Evolutionary conservation across 2,797 vertebrate genomes (phyloP).

Genomic region (Rhinatrema bivittatum): DNA sequence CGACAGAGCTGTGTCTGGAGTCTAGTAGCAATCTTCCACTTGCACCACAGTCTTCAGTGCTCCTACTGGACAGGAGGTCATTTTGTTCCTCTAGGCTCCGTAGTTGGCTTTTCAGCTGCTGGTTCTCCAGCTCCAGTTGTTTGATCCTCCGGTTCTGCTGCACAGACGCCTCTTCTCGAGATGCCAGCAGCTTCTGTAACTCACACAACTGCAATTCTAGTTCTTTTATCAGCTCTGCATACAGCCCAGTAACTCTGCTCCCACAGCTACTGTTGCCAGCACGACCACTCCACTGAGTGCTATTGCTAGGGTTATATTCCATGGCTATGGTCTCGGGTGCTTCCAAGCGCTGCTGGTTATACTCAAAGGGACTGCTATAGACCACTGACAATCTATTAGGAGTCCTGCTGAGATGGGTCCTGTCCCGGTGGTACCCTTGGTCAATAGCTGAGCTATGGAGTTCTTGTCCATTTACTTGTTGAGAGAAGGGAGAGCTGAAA

Average conservation of each 20-base stretch:
- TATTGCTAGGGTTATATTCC: neutral
- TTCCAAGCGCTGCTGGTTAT: neutral
- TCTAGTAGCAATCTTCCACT: neutral
- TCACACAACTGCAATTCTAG: conserved; percentile 17
- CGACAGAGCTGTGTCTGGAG: no score
- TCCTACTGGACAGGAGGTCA: conserved; percentile 11
- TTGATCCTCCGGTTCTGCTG: conserved; percentile 10
- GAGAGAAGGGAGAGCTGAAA: neutral
- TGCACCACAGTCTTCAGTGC: neutral
- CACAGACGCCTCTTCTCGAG: conserved; percentile 1
- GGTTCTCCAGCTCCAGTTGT: conserved; percentile 21
- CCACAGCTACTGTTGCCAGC: neutral
- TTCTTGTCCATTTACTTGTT: neutral
- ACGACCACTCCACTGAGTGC: neutral
- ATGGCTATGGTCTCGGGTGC: neutral
- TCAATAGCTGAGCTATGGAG: neutral
- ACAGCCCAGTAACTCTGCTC: conserved; percentile 8
- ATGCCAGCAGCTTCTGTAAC: conserved; percentile 3
- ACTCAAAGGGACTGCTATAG: neutral
- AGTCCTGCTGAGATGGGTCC: neutral
- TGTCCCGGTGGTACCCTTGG: neutral
- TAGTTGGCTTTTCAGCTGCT: conserved; percentile 10
- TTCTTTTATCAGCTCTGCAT: conserved; percentile 19
- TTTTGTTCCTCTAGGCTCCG: conserved; percentile 24
- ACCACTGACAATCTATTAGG: neutral